phyloP scores from a whole-genome alignment of 1,140 invertebrate genomes.

The Arctopsyche grandis region DNA sequence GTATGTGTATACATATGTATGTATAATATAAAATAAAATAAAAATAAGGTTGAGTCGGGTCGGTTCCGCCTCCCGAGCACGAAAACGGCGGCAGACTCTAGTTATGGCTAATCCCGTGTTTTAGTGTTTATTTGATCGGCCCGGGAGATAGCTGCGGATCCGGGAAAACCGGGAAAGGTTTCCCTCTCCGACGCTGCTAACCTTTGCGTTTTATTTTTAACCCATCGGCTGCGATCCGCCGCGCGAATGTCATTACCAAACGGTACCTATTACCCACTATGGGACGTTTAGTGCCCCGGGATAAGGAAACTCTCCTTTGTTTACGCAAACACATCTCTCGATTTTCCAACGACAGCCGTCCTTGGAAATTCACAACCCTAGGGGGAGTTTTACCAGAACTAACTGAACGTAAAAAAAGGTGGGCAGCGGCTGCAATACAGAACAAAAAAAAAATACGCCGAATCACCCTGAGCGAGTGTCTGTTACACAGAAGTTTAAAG shows the following conservation, averaged over 20 bases:
- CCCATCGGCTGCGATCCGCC: slow-evolving; percentile 38
- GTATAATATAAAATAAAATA: slow-evolving; percentile 5
- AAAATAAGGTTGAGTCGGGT: background rate
- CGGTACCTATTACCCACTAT: slow-evolving; percentile 40
- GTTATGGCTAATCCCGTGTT: slow-evolving; percentile 47
- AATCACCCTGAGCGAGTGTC: too few relatives aligned
- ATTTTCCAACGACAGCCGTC: background rate
- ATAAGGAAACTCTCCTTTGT: slow-evolving; percentile 38
- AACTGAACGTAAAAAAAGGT: too few relatives aligned
- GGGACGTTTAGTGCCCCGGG: slow-evolving; percentile 37
- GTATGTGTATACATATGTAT: background rate
- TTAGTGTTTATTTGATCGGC: slow-evolving; percentile 49
- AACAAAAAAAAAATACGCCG: too few relatives aligned
- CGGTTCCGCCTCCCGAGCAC: background rate
- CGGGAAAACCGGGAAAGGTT: background rate
- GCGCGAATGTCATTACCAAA: slow-evolving; percentile 39
- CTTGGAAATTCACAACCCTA: background rate
- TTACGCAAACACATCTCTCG: slow-evolving; percentile 32
- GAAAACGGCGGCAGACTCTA: slow-evolving; percentile 19
- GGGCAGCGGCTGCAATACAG: too few relatives aligned
- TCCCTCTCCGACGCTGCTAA: background rate
- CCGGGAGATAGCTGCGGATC: slow-evolving; percentile 28
- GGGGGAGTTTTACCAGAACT: too few relatives aligned
- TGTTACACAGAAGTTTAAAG: too few relatives aligned
- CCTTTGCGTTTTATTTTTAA: slow-evolving; percentile 42